These are phyloP conservation scores for Ardeotis arabs DNA, from an alignment of 2,113 vertebrate genomes.

Conservation along the genomic window DNA sequence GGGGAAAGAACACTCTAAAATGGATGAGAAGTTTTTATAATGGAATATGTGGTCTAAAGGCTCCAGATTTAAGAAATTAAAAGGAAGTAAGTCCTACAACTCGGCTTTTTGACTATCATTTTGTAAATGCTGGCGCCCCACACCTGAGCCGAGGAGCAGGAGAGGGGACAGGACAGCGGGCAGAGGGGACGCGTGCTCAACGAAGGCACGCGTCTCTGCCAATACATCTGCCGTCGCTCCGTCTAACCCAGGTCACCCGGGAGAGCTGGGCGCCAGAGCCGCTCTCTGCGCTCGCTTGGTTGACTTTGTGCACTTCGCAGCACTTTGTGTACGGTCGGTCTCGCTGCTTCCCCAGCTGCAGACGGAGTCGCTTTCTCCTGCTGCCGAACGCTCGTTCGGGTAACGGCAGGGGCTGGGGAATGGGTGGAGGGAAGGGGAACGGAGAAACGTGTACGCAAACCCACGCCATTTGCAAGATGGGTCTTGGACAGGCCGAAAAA, in stretches of 20 bases:
- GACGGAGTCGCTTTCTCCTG: not conserved
- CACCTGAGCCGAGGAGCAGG: not conserved
- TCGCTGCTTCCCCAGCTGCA: conserved; percentile 34
- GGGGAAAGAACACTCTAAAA: conserved; percentile 40
- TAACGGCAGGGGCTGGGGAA: not conserved
- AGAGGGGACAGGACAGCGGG: not conserved
- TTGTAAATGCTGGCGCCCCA: not conserved
- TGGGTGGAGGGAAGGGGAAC: not conserved
- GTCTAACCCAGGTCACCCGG: not conserved
- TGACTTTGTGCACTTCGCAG: conserved; percentile 38
- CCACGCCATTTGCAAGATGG: not conserved
- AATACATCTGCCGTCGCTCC: not conserved
- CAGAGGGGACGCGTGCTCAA: not conserved
- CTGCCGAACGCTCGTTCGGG: not conserved
- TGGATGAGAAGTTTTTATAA: conserved; percentile 65
- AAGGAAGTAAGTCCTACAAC: conserved; percentile 42
- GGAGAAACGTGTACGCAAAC: not conserved
- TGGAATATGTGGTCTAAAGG: conserved; percentile 53
- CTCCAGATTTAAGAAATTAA: conserved; percentile 60
- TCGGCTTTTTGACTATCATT: conserved; percentile 27
- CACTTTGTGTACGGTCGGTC: conserved; percentile 60
- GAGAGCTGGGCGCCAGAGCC: accelerated
- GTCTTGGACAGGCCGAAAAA: too few relatives aligned
- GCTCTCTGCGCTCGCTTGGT: not conserved
- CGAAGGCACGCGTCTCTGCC: not conserved